A percentile compares a stretch with the other conserved stretches of the same genome.
Evolutionary conservation across 1,140 invertebrate genomes (phyloP).

Genomic region (Drosophila rhopaloa): DNA sequence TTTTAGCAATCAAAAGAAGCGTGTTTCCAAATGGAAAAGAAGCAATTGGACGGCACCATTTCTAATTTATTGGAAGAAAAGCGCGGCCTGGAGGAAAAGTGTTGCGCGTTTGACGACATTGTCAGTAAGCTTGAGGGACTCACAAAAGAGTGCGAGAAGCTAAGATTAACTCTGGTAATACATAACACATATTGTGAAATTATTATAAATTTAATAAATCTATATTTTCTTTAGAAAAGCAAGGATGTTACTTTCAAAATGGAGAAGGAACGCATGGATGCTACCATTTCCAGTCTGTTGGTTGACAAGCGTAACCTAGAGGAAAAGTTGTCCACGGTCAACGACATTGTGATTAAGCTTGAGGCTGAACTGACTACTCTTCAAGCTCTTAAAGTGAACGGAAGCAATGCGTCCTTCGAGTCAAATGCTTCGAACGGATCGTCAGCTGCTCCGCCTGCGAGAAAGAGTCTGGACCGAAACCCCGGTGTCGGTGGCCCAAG

Average conservation of each 20-base stretch:
- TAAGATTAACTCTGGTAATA: neutral
- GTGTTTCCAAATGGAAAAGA: neutral
- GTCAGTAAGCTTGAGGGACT: neutral
- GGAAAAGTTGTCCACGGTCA: conserved; percentile 48
- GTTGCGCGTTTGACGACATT: neutral
- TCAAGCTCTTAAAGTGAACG: conserved; percentile 10
- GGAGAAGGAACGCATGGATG: conserved; percentile 20
- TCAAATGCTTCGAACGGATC: conserved; percentile 47
- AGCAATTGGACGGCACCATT: neutral
- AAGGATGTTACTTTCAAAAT: conserved; percentile 19
- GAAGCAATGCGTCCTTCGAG: conserved; percentile 51
- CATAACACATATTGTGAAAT: neutral
- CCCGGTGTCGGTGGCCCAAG: conserved; percentile 3
- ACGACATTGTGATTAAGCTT: conserved; percentile 51
- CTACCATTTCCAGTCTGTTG: conserved; percentile 53
- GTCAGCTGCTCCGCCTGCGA: neutral
- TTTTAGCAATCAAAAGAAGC: neutral
- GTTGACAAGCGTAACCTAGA: conserved; percentile 62
- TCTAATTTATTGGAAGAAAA: neutral
- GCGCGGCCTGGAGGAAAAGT: neutral
- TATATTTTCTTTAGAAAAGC: conserved; percentile 35
- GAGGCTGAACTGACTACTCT: conserved; percentile 27
- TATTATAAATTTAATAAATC: neutral
- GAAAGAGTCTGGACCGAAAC: conserved; percentile 60
- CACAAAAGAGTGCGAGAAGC: neutral